A percentile compares a stretch with the other conserved stretches of the same genome.
phyloP scores from a whole-genome alignment of 2,888 invertebrate species.

The Blastobasis adustella region DNA sequence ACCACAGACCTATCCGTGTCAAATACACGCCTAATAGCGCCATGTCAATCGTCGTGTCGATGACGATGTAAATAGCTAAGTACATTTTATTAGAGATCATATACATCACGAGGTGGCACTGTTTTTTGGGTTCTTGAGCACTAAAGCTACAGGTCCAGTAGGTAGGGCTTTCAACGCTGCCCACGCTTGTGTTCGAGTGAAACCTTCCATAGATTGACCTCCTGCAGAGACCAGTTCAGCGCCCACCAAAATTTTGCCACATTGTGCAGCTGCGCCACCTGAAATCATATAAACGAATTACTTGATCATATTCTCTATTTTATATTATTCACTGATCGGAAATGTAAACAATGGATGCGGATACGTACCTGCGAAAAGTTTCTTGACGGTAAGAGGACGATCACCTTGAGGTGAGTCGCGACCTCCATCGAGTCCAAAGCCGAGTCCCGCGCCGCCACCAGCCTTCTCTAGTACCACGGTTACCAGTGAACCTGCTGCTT shows the following conservation, averaged over 20 bases:
- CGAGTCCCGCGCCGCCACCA: slow-evolving; percentile 87
- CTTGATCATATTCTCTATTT: neutral
- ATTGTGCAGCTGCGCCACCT: slow-evolving; percentile 94
- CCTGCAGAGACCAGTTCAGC: slow-evolving; percentile 92
- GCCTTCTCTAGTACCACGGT: slow-evolving; percentile 72
- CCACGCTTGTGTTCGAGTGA: slow-evolving; percentile 97
- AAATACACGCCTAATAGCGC: too few relatives aligned
- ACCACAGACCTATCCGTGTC: too few relatives aligned
- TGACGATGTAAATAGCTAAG: neutral
- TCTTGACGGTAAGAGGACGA: slow-evolving; percentile 90
- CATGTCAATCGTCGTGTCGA: too few relatives aligned
- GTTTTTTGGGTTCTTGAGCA: slow-evolving; percentile 51
- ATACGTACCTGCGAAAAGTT: slow-evolving; percentile 90
- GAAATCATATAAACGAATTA: slow-evolving; percentile 13
- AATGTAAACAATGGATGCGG: neutral
- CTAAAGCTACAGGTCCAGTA: slow-evolving; percentile 85
- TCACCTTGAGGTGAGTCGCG: slow-evolving; percentile 93
- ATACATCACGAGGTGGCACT: neutral
- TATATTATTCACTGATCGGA: neutral
- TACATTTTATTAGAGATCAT: neutral
- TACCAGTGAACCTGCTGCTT: slow-evolving; percentile 39
- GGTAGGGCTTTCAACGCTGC: slow-evolving; percentile 92
- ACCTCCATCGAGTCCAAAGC: slow-evolving; percentile 96
- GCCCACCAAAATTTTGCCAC: slow-evolving; percentile 86
- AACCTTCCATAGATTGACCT: slow-evolving; percentile 84